phyloP scores from a whole-genome alignment of 2,797 vertebrate genomes.

The Enteromius treurensis region DNA sequence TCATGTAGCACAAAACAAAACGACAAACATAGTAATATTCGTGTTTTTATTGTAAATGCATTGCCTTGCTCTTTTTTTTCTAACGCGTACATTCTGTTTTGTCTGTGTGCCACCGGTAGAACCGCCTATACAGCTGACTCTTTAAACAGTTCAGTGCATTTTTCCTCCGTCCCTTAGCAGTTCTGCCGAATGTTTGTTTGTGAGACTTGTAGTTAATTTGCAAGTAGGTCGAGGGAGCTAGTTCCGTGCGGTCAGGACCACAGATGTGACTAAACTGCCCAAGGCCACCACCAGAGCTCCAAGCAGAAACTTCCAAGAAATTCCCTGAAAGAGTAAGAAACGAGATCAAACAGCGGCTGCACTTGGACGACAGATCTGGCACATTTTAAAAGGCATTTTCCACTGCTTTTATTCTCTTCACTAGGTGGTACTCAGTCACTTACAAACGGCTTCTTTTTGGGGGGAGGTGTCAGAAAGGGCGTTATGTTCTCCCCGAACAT shows the following conservation, averaged over 20 bases:
- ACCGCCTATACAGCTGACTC: background rate
- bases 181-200: constrained; percentile 49
- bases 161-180: constrained; percentile 39
- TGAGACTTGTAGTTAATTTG: constrained; percentile 43
- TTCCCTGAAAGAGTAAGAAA: constrained; percentile 72
- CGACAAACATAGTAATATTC: background rate
- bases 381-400: constrained; percentile 27
- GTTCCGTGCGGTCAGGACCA: constrained; percentile 78
- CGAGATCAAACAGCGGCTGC: constrained; percentile 17
- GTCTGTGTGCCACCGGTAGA: background rate
- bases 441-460: constrained; percentile 71
- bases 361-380: constrained; percentile 27
- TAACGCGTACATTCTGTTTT: constrained; percentile 16
- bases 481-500: constrained; percentile 69
- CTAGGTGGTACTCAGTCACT: constrained; percentile 55
- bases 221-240: constrained; percentile 62
- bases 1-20: background rate
- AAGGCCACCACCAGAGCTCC: constrained; percentile 79
- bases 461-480: constrained; percentile 68
- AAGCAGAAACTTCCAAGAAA: constrained; percentile 80
- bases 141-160: constrained; percentile 25
- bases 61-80: background rate
- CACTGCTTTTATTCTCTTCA: constrained; percentile 17
- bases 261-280: constrained; percentile 77
- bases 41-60: background rate